phyloP scores from a whole-genome alignment of 1,140 invertebrate species.

The Penaeus indicus region DNA sequence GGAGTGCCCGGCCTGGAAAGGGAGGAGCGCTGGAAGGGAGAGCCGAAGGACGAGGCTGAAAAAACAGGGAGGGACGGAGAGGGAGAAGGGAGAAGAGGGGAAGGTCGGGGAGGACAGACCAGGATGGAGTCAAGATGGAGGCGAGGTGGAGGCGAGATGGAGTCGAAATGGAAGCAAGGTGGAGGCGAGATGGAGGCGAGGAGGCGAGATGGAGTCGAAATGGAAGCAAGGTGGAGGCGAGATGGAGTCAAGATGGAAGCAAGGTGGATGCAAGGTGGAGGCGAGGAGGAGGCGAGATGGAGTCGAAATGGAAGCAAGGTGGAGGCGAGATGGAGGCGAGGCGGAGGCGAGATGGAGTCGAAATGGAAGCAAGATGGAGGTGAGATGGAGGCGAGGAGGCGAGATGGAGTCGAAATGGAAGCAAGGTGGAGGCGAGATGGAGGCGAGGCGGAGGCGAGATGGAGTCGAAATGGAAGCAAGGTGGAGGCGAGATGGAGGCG shows the following conservation, averaged over 20 bases:
- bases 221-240: neutral
- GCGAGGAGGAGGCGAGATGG: neutral
- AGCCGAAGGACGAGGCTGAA: neutral
- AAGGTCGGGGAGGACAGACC: neutral
- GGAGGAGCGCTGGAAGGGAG: neutral
- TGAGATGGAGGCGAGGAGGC: neutral
- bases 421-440: neutral
- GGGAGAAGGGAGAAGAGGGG: neutral
- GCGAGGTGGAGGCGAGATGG: neutral
- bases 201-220: neutral
- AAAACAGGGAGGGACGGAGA: neutral
- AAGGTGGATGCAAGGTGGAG: neutral
- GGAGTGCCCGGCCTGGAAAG: neutral
- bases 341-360: neutral
- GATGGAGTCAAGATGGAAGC: too few species aligned
- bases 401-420: neutral
- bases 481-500: neutral
- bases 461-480: neutral
- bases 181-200: neutral
- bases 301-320: neutral
- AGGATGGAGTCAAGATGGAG: neutral
- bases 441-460: neutral
- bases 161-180: neutral
- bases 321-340: neutral
- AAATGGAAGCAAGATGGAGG: neutral